Percentiles rank a stretch among this genome's conserved stretches.
These are phyloP conservation scores for Habroteleia sp. DNA, from an alignment of 2,888 invertebrate genomes.

Conservation along the genomic window DNA sequence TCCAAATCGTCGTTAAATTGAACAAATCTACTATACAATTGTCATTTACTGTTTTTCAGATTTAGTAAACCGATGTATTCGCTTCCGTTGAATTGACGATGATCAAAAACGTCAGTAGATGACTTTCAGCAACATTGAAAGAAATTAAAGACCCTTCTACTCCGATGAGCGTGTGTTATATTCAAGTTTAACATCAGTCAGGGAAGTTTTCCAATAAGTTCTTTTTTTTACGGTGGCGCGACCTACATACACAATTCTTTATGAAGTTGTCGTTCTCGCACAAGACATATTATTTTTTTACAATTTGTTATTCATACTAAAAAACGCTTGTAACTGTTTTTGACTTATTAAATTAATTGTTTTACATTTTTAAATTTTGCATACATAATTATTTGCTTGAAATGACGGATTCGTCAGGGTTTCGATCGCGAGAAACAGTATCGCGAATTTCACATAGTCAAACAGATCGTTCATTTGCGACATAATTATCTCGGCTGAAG, in stretches of 20 bases:
- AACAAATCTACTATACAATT: constrained; percentile 10
- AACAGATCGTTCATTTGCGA: constrained; percentile 38
- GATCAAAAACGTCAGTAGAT: constrained; percentile 1
- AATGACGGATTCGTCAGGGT: constrained; percentile 35
- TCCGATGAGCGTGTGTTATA: constrained; percentile 32
- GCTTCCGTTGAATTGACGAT: constrained; percentile 13
- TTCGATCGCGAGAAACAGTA: constrained; percentile 33
- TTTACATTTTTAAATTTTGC: constrained; percentile 1
- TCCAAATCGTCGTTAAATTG: constrained; percentile 9
- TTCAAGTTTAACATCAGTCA: constrained; percentile 28
- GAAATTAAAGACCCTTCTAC: constrained; percentile 12
- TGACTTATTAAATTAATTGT: not conserved
- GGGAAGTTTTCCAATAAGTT: constrained; percentile 20
- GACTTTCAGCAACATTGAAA: no score
- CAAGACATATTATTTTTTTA: constrained; percentile 10
- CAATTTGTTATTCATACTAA: constrained; percentile 7
- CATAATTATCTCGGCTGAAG: constrained; percentile 33
- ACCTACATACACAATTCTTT: constrained; percentile 10
- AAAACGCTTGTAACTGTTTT: constrained; percentile 11
- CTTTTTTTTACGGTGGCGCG: constrained; percentile 10
- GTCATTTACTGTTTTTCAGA: constrained; percentile 9
- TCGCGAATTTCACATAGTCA: constrained; percentile 37
- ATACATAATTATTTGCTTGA: constrained; percentile 7
- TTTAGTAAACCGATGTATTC: constrained; percentile 15
- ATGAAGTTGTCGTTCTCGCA: constrained; percentile 1